Base-by-base conservation (phyloP, 1,140 invertebrate species). In the Gonioctena quinquepunctata region DNA sequence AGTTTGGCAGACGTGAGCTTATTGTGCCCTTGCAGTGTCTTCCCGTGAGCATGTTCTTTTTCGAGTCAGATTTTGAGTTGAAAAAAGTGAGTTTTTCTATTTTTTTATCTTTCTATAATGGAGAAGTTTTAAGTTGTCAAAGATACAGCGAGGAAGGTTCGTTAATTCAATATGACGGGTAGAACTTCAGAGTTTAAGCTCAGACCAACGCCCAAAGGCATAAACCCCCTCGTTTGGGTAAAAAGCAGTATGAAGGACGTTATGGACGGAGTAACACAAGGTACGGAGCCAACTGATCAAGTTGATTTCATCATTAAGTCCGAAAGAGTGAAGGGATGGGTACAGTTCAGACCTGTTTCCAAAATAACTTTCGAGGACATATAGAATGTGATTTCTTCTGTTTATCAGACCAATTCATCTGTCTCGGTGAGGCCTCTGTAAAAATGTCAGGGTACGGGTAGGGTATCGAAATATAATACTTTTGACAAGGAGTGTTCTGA, bases 401-500 rank as follows among this genome's bases (percentile, higher is more conserved):
- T n/a, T n/a, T n/a, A n/a, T n/a, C n/a, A n/a, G n/a, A n/a, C n/a
- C n/a, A 42, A 42, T 8, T n/a, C 7, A 8, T 50, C n/a, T 50
- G 49, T 50, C 49, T 50, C 49, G 49, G n/a, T n/a, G 49, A 5
- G n/a, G n/a, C 49, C 13, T 11, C 49, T 50, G 49, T 50, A n/a
- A 50, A 50, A 50, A 50, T 50, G 49, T n/a, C n/a, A 50, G n/a
- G 49, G 2, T 50, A 50, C 5, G 13, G 13, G 13, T 5, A n/a
- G 49, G 13, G 1, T 4, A 19, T 19, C 13, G 13, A 50, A 50
- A 50, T 69, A 62, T 33, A 63, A 63, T 19, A 56, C 60, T 5
- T 69, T 56, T 60, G 25, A 69, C 7, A 49, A 69, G 21, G 60
- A 64, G 19, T 64, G 68, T 26, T n/a, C 11, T 19, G 28, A 18